Conservation (phyloP, 2,888 invertebrate species). For the Acleris literana region DNA sequence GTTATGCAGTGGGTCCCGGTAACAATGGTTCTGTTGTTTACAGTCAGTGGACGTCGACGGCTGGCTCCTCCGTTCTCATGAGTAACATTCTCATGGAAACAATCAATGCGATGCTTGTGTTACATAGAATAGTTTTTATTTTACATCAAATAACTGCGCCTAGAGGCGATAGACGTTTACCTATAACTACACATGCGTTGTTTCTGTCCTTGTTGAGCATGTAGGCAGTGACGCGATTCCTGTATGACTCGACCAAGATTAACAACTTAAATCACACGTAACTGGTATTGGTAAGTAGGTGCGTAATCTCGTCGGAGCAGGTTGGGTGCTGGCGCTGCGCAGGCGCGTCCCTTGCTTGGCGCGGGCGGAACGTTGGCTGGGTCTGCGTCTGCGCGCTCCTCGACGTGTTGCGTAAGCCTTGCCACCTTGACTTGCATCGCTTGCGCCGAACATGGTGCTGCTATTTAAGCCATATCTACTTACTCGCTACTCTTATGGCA, state of each 20-base stretch:
- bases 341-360: conserved; percentile 29
- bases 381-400: conserved; percentile 48
- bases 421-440: conserved; percentile 71
- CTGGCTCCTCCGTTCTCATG: conserved; percentile 67
- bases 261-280: conserved; percentile 17
- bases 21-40: conserved; percentile 50
- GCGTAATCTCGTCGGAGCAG: conserved; percentile 19
- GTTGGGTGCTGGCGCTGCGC: conserved; percentile 15
- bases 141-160: conserved; percentile 54
- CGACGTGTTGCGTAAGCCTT: conserved; percentile 60
- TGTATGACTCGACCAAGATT: conserved; percentile 16
- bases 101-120: conserved; percentile 67
- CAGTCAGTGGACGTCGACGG: conserved; percentile 56
- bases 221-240: conserved; percentile 16
- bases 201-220: conserved; percentile 23
- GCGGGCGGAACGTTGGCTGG: conserved; percentile 33
- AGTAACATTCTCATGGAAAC: conserved; percentile 72
- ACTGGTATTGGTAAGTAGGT: conserved; percentile 13
- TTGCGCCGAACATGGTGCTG: conserved; percentile 57
- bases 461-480: conserved; percentile 50
- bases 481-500: conserved; percentile 36
- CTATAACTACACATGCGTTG: conserved; percentile 25
- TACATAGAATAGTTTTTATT: conserved; percentile 60
- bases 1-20: conserved; percentile 34
- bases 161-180: conserved; percentile 40